A percentile compares a stretch with the other conserved stretches of the same genome.
These are phyloP conservation scores for Tragulus kanchil DNA, from an alignment of 2,113 vertebrate species.

Conservation along the genomic window DNA sequence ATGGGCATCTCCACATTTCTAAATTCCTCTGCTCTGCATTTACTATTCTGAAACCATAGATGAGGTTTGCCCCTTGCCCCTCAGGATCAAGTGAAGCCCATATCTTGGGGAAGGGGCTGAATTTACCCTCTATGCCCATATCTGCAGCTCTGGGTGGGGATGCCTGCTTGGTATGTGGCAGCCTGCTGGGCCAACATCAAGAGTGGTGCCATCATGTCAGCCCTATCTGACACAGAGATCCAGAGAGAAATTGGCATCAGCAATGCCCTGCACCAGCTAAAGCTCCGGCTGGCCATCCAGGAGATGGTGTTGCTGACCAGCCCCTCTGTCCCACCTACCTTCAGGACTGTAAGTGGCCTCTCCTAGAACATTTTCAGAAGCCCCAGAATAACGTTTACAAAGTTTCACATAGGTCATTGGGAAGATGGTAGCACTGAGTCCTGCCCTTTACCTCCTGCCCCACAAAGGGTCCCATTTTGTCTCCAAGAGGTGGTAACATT, in stretches of 20 bases:
- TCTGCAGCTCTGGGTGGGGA: conserved; percentile 97
- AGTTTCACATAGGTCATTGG: neutral
- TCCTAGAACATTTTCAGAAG: neutral
- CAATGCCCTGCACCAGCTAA: conserved; percentile 97
- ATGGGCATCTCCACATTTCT: neutral
- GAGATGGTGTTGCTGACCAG: conserved; percentile 99
- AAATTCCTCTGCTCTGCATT: neutral
- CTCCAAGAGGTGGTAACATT: neutral
- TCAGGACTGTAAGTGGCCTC: conserved; percentile 90
- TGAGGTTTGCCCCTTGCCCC: neutral
- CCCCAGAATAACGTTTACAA: neutral
- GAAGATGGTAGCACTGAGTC: neutral
- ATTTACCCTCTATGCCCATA: neutral
- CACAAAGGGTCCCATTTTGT: neutral
- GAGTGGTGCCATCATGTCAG: conserved; percentile 98
- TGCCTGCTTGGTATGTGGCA: conserved; percentile 99
- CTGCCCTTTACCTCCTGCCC: no score
- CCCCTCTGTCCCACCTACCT: conserved; percentile 96
- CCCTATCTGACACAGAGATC: conserved; percentile 98
- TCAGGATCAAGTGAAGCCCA: neutral
- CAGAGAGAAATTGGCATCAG: conserved; percentile 99
- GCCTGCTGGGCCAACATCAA: conserved; percentile 98
- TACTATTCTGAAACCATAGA: neutral
- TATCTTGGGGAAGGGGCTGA: neutral
- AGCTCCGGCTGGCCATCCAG: conserved; percentile 97